A percentile compares a stretch with the other conserved stretches of the same genome.
These are phyloP conservation scores for Zaprionus inermis DNA, from an alignment of 1,140 invertebrate species.

Conservation along the genomic window DNA sequence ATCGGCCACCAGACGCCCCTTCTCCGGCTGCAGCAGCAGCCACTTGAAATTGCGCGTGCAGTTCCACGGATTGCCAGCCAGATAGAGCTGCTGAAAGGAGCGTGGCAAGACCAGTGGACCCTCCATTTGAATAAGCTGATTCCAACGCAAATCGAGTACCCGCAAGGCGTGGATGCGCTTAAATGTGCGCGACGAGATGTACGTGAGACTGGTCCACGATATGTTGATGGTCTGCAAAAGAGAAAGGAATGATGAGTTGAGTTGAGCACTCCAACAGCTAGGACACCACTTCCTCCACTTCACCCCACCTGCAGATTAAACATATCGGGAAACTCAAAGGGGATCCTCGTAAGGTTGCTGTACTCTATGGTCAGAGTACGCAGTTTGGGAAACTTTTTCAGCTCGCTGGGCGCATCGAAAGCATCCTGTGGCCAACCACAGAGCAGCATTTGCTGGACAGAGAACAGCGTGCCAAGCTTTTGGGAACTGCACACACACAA, in stretches of 20 bases:
- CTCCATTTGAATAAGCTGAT: conserved; percentile 83
- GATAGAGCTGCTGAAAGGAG: conserved; percentile 81
- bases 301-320: conserved; percentile 75
- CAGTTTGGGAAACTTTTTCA: conserved; percentile 75
- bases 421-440: conserved; percentile 76
- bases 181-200: conserved; percentile 80
- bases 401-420: conserved; percentile 67
- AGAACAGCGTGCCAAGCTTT: conserved; percentile 27
- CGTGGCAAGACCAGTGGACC: conserved; percentile 71
- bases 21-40: conserved; percentile 84
- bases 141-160: conserved; percentile 85
- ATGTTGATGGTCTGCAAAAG: conserved; percentile 82
- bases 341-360: conserved; percentile 80
- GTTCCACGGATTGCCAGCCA: conserved; percentile 86
- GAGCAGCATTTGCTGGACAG: conserved; percentile 58
- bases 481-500: conserved; percentile 43
- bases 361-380: conserved; percentile 79
- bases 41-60: conserved; percentile 86
- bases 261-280: neutral
- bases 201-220: conserved; percentile 83
- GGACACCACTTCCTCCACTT: neutral
- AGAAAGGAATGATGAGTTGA: conserved; percentile 8
- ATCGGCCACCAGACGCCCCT: conserved; percentile 84
- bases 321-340: conserved; percentile 80
- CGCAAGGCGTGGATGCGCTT: conserved; percentile 75